phyloP scores from a whole-genome alignment of 2,888 invertebrate species.

The Pristionchus maxplancki region DNA sequence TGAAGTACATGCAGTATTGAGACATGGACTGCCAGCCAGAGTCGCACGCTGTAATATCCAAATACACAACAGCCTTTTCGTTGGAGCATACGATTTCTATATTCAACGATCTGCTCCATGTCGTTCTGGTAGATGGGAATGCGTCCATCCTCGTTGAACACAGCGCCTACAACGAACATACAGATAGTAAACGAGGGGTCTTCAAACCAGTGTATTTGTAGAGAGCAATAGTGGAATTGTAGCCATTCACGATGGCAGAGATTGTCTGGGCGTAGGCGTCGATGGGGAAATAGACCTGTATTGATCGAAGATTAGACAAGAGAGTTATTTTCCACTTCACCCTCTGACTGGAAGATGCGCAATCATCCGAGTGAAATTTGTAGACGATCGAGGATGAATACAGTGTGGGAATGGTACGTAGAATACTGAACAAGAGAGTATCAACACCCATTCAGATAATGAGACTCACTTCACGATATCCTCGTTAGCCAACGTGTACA shows the following conservation, averaged over 20 bases:
- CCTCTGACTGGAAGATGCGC: not conserved
- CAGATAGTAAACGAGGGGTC: no score
- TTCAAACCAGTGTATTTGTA: not conserved
- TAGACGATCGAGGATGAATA: constrained; percentile 41
- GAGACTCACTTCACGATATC: not conserved
- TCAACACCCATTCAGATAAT: not conserved
- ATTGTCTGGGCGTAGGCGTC: constrained; percentile 46
- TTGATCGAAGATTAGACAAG: no score
- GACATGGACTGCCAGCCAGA: constrained; percentile 61
- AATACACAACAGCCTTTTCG: no score
- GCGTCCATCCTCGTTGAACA: constrained; percentile 13
- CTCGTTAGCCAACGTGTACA: not conserved
- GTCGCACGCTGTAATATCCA: constrained; percentile 59
- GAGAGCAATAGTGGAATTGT: not conserved
- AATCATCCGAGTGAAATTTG: constrained; percentile 12
- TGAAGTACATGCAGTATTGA: constrained; percentile 62
- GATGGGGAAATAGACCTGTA: constrained; percentile 38
- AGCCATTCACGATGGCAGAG: constrained; percentile 34
- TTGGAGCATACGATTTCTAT: not conserved
- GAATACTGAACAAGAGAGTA: not conserved
- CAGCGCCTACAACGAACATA: not conserved
- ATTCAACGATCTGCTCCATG: not conserved
- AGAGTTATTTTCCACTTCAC: no score
- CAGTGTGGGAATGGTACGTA: constrained; percentile 8
- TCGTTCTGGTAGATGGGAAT: constrained; percentile 4